Conservation (phyloP, 2,888 invertebrate genomes). For the Tachina fera region DNA sequence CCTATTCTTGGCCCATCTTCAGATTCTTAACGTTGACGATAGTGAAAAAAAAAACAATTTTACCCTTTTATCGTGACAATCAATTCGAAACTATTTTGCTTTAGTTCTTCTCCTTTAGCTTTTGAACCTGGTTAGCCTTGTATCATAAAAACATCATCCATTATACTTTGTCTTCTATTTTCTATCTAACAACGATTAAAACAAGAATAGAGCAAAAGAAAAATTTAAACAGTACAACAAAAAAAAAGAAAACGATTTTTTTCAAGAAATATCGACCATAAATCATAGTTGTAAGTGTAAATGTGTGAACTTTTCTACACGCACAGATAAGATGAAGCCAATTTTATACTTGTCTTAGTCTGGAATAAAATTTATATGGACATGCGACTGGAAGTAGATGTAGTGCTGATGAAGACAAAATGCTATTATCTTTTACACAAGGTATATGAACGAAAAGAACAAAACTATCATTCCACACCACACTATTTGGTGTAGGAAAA, state of each 20-base stretch:
- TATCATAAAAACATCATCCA: constrained; percentile 25
- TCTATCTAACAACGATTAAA: constrained; percentile 15
- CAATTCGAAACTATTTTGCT: constrained; percentile 20
- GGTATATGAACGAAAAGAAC: background rate
- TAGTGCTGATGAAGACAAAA: too few relatives aligned
- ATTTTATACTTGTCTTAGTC: background rate
- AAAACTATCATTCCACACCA: background rate
- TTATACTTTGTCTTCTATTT: constrained; percentile 26
- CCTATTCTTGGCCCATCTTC: background rate
- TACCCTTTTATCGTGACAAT: constrained; percentile 21
- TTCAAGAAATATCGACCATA: constrained; percentile 24
- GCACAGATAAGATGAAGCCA: background rate
- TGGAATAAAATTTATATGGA: constrained; percentile 15
- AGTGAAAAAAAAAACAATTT: background rate
- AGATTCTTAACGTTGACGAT: background rate
- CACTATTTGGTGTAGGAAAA: background rate
- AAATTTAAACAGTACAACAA: constrained; percentile 1
- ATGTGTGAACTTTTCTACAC: background rate
- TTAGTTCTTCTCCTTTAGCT: background rate
- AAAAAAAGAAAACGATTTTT: background rate
- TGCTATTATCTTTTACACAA: background rate
- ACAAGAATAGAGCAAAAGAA: background rate
- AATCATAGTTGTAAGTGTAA: background rate
- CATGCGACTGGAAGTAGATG: constrained; percentile 2
- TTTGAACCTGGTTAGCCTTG: constrained; percentile 39